phyloP scores from a whole-genome alignment of 2,888 invertebrate genomes.

The Melangyna quadrimaculata region DNA sequence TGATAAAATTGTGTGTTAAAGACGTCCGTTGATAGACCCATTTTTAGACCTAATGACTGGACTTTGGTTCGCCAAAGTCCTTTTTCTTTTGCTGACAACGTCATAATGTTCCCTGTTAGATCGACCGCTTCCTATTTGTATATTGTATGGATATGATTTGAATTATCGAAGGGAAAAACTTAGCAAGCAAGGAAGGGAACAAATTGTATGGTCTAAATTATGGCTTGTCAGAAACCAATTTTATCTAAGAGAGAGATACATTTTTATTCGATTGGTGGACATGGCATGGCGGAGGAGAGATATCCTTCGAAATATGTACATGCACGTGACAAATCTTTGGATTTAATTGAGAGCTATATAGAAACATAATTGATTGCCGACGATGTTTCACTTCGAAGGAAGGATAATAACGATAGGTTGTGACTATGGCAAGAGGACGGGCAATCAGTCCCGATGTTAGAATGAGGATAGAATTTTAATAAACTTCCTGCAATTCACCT shows the following conservation, averaged over 20 bases:
- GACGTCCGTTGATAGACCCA: slow-evolving; percentile 1
- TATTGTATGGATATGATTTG: neutral
- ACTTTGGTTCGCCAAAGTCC: slow-evolving; percentile 33
- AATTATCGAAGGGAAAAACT: neutral
- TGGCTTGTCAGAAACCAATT: slow-evolving; percentile 29
- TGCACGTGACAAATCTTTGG: slow-evolving; percentile 1
- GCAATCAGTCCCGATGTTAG: neutral
- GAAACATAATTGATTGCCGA: neutral
- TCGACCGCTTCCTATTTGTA: neutral
- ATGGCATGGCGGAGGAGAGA: neutral
- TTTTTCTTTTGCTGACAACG: slow-evolving; percentile 39
- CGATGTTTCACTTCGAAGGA: neutral
- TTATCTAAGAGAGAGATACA: neutral
- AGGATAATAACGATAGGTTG: neutral
- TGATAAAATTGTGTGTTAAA: slow-evolving; percentile 48
- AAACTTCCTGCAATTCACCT: slow-evolving; percentile 11
- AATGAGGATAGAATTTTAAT: slow-evolving; percentile 35
- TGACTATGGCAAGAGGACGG: too few species aligned
- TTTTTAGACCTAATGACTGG: slow-evolving; percentile 47
- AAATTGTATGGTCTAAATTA: slow-evolving; percentile 53
- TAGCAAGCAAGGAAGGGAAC: slow-evolving; percentile 10
- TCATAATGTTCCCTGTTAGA: slow-evolving; percentile 44
- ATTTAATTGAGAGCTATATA: slow-evolving; percentile 15
- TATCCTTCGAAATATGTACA: too few species aligned
- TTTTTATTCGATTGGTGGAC: neutral